These are phyloP conservation scores for Thamnophis elegans DNA, from an alignment of 2,797 vertebrate species.

Conservation along the genomic window DNA sequence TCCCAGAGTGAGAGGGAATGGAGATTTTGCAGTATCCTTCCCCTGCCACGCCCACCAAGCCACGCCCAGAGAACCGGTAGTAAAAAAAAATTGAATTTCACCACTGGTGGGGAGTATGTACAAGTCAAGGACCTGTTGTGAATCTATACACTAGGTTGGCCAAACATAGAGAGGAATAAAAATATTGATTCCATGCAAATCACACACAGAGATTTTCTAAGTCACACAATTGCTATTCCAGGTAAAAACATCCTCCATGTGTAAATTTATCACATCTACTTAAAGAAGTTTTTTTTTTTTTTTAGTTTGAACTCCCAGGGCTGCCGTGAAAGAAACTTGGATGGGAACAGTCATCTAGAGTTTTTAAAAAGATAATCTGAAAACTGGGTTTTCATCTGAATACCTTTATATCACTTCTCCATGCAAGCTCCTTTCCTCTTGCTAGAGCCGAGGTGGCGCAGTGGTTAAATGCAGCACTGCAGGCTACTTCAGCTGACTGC, in stretches of 20 bases:
- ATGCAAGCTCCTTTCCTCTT: too few relatives aligned
- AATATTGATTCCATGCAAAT: not conserved
- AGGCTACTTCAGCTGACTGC: too few relatives aligned
- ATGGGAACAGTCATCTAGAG: too few relatives aligned
- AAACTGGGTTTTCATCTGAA: not conserved
- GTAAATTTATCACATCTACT: not conserved
- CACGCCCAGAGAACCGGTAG: too few relatives aligned
- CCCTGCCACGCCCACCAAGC: too few relatives aligned
- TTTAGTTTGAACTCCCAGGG: not conserved
- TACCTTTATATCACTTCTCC: too few relatives aligned
- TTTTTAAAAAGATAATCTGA: not conserved
- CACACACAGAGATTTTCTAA: not conserved
- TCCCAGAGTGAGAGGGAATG: too few relatives aligned
- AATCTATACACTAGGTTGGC: not conserved
- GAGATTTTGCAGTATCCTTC: too few relatives aligned
- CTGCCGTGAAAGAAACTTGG: not conserved
- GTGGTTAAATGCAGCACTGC: too few relatives aligned
- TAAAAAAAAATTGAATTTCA: too few relatives aligned
- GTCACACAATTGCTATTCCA: not conserved
- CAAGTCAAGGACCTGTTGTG: not conserved
- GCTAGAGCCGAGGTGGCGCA: too few relatives aligned
- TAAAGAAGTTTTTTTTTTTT: not conserved
- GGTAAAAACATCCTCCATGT: not conserved
- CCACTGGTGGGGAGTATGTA: not conserved
- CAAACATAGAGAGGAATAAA: not conserved